Evolutionary conservation across 2,797 vertebrate species (phyloP).

Genomic region (Dendrocincla fuliginosa): DNA sequence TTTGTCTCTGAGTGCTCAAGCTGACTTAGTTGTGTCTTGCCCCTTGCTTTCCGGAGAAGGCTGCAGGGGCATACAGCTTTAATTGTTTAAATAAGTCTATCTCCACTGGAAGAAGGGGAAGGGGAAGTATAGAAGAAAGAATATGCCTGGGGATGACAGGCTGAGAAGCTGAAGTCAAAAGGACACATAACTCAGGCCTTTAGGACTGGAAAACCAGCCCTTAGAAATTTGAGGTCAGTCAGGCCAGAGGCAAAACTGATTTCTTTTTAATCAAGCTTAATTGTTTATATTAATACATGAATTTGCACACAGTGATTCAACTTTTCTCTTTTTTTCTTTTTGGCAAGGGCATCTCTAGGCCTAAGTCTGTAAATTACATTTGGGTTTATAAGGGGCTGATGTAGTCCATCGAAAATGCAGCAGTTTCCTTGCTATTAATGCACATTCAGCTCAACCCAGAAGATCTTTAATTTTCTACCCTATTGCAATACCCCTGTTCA

Average conservation of each 20-base stretch:
- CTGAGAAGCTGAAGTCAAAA: constrained; percentile 47
- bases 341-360: background rate
- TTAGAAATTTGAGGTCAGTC: constrained; percentile 29
- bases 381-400: background rate
- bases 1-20: background rate
- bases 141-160: constrained; percentile 9
- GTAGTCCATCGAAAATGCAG: background rate
- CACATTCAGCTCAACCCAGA: background rate
- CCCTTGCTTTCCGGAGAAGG: background rate
- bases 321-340: background rate
- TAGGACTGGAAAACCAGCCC: constrained; percentile 26
- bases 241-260: constrained; percentile 40
- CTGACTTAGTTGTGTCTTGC: background rate
- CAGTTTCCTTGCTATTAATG: background rate
- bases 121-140: background rate
- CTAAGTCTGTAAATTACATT: background rate
- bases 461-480: background rate
- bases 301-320: background rate
- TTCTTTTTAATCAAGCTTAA: constrained; percentile 60
- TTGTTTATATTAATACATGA: constrained; percentile 43
- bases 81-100: constrained; percentile 52
- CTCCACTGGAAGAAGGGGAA: background rate
- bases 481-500: background rate
- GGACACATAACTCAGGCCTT: constrained; percentile 17
- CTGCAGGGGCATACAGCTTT: background rate